Evolutionary conservation across 2,797 vertebrate genomes (phyloP), one percentile per base, ranked within the genome.

Genomic region (Neoniphon sammara): DNA sequence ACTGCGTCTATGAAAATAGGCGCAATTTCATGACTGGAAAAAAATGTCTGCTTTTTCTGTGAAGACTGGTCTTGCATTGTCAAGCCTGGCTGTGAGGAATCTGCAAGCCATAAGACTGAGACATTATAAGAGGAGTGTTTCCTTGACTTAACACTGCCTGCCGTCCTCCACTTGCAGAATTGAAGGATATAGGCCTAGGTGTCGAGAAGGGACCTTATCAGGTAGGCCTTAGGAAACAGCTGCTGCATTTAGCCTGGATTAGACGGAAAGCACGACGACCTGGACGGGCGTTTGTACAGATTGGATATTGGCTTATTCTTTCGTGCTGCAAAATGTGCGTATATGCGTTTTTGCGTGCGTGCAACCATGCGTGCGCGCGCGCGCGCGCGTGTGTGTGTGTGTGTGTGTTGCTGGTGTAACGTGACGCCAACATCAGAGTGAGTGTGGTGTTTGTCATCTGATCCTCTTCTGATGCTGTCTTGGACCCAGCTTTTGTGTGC

Each of bases 151-250:
- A 73, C 77, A 64, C 2, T 20, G 56, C 36, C 54, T 18, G 17
- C 14, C 27, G 27, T 56, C 54, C 25, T 56, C 54, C 27, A 56
- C 27, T n/a, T 54, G n/a, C 53, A 61, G 52, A 70, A 49, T 4
- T 58, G 57, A 39, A 68, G 80, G 85, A 80, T 68, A 50, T 55
- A 50, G 82, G 84, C 77, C 80, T 25, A 65, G 47, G 77, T 70
- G 69, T 57, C 21, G 59, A 61, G 52, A 25, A 3, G 20, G 12
- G 49, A 27, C 39, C 63, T 31, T 52, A 66, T 0, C 30, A 2
- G n/a, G 54, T 6, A 49, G 73, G 78, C 81, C 52, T 14, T 2
- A 15, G 14, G 36, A 15, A 44, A 15, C 42, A 15, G 12, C 42
- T n/a, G 50, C n/a, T 20, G 50, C n/a, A 3, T 52, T 52, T 54